Evolutionary conservation across 2,113 vertebrate species (phyloP), one percentile per base, ranked within the genome.

Genomic region (Heloderma charlesbogerti): DNA sequence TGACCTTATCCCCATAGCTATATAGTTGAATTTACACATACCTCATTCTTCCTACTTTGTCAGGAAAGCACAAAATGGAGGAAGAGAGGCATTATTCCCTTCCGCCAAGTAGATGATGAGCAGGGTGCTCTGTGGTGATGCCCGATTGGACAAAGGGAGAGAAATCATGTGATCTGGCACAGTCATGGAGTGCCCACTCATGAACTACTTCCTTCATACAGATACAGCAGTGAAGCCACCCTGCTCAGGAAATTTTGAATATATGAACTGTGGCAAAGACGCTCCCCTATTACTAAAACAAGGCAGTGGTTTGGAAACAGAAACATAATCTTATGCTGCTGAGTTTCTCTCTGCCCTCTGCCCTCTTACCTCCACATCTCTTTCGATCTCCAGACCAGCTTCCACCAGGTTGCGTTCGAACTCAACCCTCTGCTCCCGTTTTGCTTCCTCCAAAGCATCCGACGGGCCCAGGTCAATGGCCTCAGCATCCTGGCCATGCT

Each of bases 351-450:
- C 34, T n/a, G 7, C 2, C 3, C n/a, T n/a, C n/a, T n/a, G n/a
- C n/a, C n/a, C 3, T 91, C 97, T 97, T 95, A 98, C 97, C 97
- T 98, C 97, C 1, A 94, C 45, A 45, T 99, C 98, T 75, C 98
- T 98, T 96, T 99, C 98, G 2, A 99, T 97, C 94, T 99, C 98
- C 75, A 99, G 96, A 18, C 99, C 99, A 0, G 98, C 98, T 85
- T 98, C 98, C 93, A 97, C 84, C 48, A 99, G 96, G 77, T 98
- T 98, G 2, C 3, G 94, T 84, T 99, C 99, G 4, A 99, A 99
- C 91, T 99, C 99, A 66, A 99, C 98, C 86, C 99, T 97, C 92
- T 99, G 99, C 83, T 98, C 89, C 84, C 89, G 97, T 94, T 97
- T 98, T 92, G 98, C 98, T 93, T 98, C 98, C 80, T 99, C 98